These are phyloP conservation scores for Bettongia penicillata DNA, from an alignment of 2,113 vertebrate species.

Conservation along the genomic window DNA sequence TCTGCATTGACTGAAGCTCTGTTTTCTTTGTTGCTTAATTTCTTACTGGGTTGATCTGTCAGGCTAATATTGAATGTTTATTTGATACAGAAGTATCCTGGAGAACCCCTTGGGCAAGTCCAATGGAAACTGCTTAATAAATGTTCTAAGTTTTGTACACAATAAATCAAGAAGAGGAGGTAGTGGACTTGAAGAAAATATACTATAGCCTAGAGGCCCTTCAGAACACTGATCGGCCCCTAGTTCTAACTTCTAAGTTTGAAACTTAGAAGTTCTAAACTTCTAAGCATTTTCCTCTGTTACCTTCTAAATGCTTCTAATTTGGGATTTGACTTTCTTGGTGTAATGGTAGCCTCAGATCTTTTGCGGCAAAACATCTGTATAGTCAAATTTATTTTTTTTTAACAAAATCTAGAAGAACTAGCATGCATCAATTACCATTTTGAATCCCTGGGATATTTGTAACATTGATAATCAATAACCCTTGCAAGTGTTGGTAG, in stretches of 20 bases:
- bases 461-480: not conserved
- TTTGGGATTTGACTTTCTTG: not conserved
- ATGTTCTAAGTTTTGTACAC: not conserved
- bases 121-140: not conserved
- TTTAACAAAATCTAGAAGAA: not conserved
- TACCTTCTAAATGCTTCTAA: not conserved
- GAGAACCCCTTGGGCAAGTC: not conserved
- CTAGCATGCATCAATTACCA: not conserved
- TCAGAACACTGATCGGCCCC: not conserved
- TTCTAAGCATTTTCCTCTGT: slow-evolving; percentile 5
- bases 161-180: not conserved
- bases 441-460: not conserved
- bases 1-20: not conserved
- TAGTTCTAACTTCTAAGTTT: too few species aligned
- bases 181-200: not conserved
- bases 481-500: not conserved
- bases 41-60: not conserved
- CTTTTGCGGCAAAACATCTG: not conserved
- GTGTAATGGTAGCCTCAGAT: not conserved
- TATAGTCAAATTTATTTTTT: slow-evolving; percentile 19
- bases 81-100: not conserved
- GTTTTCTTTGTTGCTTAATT: not conserved
- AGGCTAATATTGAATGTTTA: not conserved
- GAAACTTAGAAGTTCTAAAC: not conserved
- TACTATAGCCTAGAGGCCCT: not conserved